A percentile compares a stretch with the other conserved stretches of the same genome.
Conservation (phyloP, 2,113 vertebrate species). For the Syngnathus typhle region DNA sequence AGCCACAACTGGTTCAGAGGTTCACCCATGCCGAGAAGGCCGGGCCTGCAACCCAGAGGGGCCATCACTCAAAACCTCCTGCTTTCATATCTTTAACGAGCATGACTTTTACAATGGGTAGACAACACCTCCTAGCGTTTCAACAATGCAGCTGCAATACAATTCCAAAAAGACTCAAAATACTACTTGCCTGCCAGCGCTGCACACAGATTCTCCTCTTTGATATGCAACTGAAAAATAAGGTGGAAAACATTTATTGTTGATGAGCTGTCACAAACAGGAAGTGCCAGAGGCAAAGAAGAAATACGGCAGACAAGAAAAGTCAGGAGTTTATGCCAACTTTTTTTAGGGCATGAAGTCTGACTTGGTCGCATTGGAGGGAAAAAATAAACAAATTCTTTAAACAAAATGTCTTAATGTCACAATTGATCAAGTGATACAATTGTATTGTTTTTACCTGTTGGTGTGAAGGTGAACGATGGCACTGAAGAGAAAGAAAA, state of each 20-base stretch:
- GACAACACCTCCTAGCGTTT: conserved; percentile 58
- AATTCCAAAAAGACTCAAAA: conserved; percentile 40
- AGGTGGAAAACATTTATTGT: conserved; percentile 31
- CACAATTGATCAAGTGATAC: neutral
- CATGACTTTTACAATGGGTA: conserved; percentile 9
- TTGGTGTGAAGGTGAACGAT: conserved; percentile 95
- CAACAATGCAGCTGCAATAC: conserved; percentile 4
- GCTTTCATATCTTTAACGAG: neutral
- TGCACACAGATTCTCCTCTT: conserved; percentile 89
- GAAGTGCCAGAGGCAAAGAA: conserved; percentile 31
- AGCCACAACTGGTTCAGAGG: conserved; percentile 85
- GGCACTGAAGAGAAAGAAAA: conserved; percentile 79
- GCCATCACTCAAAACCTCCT: conserved; percentile 49
- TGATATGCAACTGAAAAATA: conserved; percentile 84
- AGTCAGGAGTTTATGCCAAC: conserved; percentile 21
- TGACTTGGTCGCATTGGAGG: conserved; percentile 18
- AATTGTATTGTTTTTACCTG: conserved; percentile 73
- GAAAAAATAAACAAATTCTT: conserved; percentile 5
- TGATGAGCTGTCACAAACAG: conserved; percentile 48
- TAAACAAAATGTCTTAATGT: neutral
- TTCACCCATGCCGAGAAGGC: conserved; percentile 86
- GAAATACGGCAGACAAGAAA: conserved; percentile 23
- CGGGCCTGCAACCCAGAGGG: conserved; percentile 73
- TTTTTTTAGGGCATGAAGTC: conserved; percentile 5
- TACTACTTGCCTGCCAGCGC: conserved; percentile 81